Evolutionary conservation across 2,797 vertebrate species (phyloP).

Genomic region (Sebastiscus albofasciatus): DNA sequence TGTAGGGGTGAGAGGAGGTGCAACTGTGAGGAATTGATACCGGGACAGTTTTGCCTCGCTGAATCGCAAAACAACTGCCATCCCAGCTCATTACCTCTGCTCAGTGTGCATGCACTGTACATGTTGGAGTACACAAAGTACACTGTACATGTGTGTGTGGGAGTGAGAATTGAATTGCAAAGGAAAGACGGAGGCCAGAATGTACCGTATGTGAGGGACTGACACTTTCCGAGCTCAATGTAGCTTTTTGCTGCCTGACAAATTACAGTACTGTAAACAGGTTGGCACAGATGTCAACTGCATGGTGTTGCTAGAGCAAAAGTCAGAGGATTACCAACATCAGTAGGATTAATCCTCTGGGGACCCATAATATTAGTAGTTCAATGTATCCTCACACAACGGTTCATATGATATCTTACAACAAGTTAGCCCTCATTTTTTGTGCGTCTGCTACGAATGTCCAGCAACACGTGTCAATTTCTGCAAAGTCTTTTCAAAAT

Average conservation of each 20-base stretch:
- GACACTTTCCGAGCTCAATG: neutral
- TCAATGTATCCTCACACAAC: neutral
- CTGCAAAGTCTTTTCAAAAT: neutral
- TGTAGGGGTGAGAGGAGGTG: constrained; percentile 55
- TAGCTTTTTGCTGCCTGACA: neutral
- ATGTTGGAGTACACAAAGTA: neutral
- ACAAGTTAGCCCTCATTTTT: neutral
- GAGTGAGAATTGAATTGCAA: constrained; percentile 4
- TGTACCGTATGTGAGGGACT: neutral
- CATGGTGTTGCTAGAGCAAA: neutral
- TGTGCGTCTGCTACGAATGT: neutral
- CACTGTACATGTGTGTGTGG: constrained; percentile 25
- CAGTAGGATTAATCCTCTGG: neutral
- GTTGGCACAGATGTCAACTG: neutral
- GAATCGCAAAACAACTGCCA: constrained; percentile 68
- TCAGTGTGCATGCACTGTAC: constrained; percentile 25
- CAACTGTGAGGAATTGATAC: constrained; percentile 66
- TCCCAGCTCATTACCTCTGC: constrained; percentile 70
- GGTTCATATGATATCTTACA: neutral
- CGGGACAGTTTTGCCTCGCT: constrained; percentile 58
- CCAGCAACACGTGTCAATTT: neutral
- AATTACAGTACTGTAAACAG: neutral
- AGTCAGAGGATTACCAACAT: neutral
- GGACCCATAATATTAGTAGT: neutral
- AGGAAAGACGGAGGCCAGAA: neutral